These are phyloP conservation scores for Schlechtendalia chinensis DNA, from an alignment of 1,140 invertebrate species.

Conservation along the genomic window DNA sequence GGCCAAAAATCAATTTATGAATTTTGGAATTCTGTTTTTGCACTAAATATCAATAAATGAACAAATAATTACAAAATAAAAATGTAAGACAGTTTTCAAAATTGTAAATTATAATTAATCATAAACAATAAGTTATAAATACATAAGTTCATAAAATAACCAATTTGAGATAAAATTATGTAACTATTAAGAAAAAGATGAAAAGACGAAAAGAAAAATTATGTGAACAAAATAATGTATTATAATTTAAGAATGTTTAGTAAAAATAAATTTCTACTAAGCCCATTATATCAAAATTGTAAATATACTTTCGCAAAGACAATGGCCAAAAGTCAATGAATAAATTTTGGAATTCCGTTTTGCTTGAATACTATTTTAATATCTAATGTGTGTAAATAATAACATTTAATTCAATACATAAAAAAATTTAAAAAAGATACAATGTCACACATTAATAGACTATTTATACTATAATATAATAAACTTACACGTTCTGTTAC, in stretches of 20 bases:
- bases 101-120: neutral
- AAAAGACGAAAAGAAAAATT: no score
- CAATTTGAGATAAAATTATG: no score
- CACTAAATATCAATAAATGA: neutral
- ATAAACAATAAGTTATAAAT: no score
- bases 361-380: neutral
- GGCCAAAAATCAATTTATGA: slow-evolving; percentile 32
- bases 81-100: neutral
- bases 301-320: slow-evolving; percentile 14
- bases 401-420: no score
- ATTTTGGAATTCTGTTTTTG: slow-evolving; percentile 22
- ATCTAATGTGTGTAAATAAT: neutral
- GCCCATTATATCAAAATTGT: neutral
- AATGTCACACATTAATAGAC: no score
- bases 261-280: neutral
- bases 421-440: no score
- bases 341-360: slow-evolving; percentile 31
- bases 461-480: neutral
- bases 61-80: neutral
- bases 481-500: slow-evolving; percentile 92
- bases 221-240: neutral
- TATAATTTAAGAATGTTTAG: neutral
- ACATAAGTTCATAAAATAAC: no score
- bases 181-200: no score
- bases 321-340: slow-evolving; percentile 15